Conservation (phyloP, 2,888 invertebrate genomes). For the Leucania comma region DNA sequence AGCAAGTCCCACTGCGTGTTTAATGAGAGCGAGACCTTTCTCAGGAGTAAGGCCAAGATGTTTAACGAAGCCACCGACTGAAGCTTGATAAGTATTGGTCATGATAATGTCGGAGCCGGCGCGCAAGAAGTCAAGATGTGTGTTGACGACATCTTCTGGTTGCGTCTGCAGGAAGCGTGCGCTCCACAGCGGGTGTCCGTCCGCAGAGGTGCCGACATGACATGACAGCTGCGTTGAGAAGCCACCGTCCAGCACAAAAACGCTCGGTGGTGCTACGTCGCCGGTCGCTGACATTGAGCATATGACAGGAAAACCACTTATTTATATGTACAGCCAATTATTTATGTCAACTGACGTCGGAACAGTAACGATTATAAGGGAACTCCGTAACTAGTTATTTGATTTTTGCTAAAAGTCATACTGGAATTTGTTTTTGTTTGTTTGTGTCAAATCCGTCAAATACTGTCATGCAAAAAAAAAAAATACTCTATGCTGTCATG, state of each 20-base stretch:
- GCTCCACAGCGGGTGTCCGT: conserved; percentile 97
- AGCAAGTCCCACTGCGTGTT: conserved; percentile 93
- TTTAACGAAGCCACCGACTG: conserved; percentile 93
- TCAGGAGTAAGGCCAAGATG: conserved; percentile 92
- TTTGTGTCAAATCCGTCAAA: not conserved
- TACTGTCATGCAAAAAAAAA: no score
- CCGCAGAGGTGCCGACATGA: conserved; percentile 93
- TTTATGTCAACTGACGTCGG: not conserved
- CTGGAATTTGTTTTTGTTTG: conserved; percentile 5
- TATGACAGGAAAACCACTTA: not conserved
- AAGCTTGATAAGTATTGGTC: conserved; percentile 97
- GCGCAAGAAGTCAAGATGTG: conserved; percentile 95
- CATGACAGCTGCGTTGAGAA: conserved; percentile 95
- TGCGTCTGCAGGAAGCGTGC: conserved; percentile 94
- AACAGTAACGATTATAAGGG: not conserved
- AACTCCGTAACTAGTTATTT: not conserved
- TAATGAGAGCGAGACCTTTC: conserved; percentile 93
- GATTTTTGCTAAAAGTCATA: conserved; percentile 1
- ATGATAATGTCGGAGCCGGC: conserved; percentile 97
- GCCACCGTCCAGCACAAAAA: conserved; percentile 92
- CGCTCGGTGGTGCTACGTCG: conserved; percentile 50
- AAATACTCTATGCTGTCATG: no score
- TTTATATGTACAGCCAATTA: not conserved
- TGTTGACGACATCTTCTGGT: conserved; percentile 93
- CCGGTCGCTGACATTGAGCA: conserved; percentile 51